Evolutionary conservation across 2,113 vertebrate genomes (phyloP).

Genomic region (Elachura formosa): DNA sequence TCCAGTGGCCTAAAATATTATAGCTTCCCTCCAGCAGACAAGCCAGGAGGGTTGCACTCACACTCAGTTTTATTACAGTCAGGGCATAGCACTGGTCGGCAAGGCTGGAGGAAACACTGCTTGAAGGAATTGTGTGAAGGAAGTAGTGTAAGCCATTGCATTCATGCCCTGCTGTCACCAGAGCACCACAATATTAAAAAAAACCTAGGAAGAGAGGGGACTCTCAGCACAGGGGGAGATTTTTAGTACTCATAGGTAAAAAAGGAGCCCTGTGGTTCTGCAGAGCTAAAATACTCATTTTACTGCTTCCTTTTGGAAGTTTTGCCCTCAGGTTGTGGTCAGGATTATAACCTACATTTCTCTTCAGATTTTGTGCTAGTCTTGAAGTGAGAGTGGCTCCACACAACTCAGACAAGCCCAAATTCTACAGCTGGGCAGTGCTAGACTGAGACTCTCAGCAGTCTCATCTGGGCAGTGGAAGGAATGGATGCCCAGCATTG

Average conservation of each 20-base stretch:
- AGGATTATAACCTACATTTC: background rate
- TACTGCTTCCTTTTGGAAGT: background rate
- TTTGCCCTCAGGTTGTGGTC: background rate
- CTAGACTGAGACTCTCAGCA: background rate
- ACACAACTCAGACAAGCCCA: background rate
- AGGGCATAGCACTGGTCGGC: background rate
- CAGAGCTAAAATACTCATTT: background rate
- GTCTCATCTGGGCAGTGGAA: background rate
- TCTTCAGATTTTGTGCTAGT: background rate
- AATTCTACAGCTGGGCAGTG: background rate
- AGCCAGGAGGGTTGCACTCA: background rate
- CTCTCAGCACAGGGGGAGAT: background rate
- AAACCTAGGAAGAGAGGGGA: background rate
- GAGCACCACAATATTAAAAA: background rate
- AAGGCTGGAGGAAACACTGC: background rate
- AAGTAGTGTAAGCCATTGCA: background rate
- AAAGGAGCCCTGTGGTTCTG: background rate
- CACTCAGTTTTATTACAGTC: background rate
- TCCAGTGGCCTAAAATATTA: background rate
- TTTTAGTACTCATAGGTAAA: background rate
- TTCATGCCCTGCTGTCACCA: background rate
- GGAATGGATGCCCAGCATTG: fast-evolving
- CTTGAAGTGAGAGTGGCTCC: background rate
- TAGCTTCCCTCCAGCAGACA: background rate
- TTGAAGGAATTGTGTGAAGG: background rate